Evolutionary conservation across 2,797 vertebrate genomes (phyloP), one percentile per base, ranked within the genome.

Genomic region (Danio choprae): DNA sequence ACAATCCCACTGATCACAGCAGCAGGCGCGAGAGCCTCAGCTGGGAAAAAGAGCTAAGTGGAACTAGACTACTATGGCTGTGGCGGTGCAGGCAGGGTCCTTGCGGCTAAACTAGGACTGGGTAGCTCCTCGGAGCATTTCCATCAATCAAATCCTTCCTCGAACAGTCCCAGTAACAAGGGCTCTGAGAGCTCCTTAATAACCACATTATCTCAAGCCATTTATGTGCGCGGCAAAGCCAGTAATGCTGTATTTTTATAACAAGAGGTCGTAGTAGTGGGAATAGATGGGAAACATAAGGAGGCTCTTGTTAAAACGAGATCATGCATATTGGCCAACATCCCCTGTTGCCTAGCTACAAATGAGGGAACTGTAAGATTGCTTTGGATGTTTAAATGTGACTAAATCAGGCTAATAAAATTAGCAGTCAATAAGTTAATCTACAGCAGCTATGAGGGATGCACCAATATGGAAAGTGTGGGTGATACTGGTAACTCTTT

Each of bases 1-100:
- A 73, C 20, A 60, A 73, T 55, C 59, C 69, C 58, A 68, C 68
- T 65, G 69, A 71, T 48, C 67, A 48, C 22, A 70, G 53, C 74
- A 55, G 63, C 67, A 22, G 51, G 41, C 58, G 46, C 40, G 36
- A 53, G 20, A 36, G 40, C 15, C 60, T 18, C 56, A 18, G 55
- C 62, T 62, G 72, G 62, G 64, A 10, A 62, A 75, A 65, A 48
- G 36, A 50, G 43, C 18, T 36, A 76, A 72, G 65, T 69, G 43
- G 56, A 40, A 44, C 48, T 62, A 60, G 22, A 56, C 55, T 16
- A 64, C 56, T 50, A 38, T 15, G 38, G 16, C 18, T 2, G 15
- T 12, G 43, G 43, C 16, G 38, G 44, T 59, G 40, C 50, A 20
- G 15, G 22, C 2, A 18, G 13, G 20, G 76, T 56, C 18, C 18